Evolutionary conservation across 2,888 invertebrate species (phyloP), one percentile per base, ranked within the genome.

Genomic region (Xylota sylvarum): DNA sequence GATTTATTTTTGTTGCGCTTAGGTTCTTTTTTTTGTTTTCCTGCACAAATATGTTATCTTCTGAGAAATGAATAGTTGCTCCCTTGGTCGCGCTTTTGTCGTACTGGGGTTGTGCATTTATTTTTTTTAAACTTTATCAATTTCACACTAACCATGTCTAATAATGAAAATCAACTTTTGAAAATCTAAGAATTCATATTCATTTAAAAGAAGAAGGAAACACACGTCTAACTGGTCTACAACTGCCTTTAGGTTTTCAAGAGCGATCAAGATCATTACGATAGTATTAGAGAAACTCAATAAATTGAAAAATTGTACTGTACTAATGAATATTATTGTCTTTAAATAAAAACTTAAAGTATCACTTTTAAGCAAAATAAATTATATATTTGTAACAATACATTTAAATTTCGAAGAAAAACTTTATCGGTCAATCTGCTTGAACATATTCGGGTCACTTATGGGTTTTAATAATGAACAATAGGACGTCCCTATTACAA

Each of bases 161-260:
- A 32, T 19, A 46, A 40, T 3, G 43, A 4, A 46, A 55, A 56
- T 14, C 7, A 19, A 10, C 10, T 48, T 48, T 69, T 46, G 19
- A 60, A 83, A 67, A 60, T 65, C 65, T 52, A 58, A 56, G 27
- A 65, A 50, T 32, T 43, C 27, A 46, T 35, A 27, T 58, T 65
- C 27, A 52, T 76, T 17, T 32, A 19, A n/a, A 50, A 67, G n/a
- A 48, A 43, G 12, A 65, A 58, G 40, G 14, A 67, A 67, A 46
- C n/a, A n/a, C n/a, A n/a, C 27, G 12, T 55, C 32, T 37, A 46
- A 62, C 43, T 62, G 65, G 37, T 37, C 50, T 58, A 55, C 10
- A 77, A 85, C 76, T 81, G 76, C 76, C 65, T 65, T 76, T 67
- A 60, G 76, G 46, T 76, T 81, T 85, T 85, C 72, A 64, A 79